Evolutionary conservation across 2,888 invertebrate species (phyloP).

Genomic region (Helicoverpa assulta): DNA sequence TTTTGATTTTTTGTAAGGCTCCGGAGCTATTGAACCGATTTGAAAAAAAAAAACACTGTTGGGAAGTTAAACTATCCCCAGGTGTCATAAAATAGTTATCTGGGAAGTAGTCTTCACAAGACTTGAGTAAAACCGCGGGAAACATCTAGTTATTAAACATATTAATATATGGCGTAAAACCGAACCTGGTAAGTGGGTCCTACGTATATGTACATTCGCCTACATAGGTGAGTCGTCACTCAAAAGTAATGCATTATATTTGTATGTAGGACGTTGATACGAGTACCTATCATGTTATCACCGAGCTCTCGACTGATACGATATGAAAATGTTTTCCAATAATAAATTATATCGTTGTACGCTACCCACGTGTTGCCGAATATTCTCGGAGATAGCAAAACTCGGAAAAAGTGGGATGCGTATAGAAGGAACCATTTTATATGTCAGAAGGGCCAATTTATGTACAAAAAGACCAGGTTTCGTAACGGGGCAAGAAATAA

Average conservation of each 20-base stretch:
- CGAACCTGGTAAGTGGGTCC: constrained; percentile 17
- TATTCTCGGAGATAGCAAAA: not conserved
- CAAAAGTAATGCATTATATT: constrained; percentile 35
- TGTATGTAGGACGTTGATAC: constrained; percentile 45
- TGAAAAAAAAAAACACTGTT: too few relatives aligned
- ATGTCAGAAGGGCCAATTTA: not conserved
- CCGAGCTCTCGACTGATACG: constrained; percentile 29
- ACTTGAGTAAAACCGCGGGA: too few relatives aligned
- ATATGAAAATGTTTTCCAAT: constrained; percentile 40
- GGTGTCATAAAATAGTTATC: too few relatives aligned
- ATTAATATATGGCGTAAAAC: too few relatives aligned
- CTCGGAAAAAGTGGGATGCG: not conserved
- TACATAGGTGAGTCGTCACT: constrained; percentile 9
- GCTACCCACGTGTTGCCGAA: constrained; percentile 1
- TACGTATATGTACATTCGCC: not conserved
- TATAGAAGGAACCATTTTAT: not conserved
- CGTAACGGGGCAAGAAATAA: too few relatives aligned
- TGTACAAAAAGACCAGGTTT: not conserved
- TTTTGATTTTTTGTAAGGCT: too few relatives aligned
- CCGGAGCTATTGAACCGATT: too few relatives aligned
- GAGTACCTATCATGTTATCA: constrained; percentile 43
- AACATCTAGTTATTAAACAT: too few relatives aligned
- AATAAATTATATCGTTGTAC: constrained; percentile 9
- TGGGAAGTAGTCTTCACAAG: too few relatives aligned
- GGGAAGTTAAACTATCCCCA: too few relatives aligned